phyloP scores from a whole-genome alignment of 2,888 invertebrate species.

The Caenorhabditis panamensis region DNA sequence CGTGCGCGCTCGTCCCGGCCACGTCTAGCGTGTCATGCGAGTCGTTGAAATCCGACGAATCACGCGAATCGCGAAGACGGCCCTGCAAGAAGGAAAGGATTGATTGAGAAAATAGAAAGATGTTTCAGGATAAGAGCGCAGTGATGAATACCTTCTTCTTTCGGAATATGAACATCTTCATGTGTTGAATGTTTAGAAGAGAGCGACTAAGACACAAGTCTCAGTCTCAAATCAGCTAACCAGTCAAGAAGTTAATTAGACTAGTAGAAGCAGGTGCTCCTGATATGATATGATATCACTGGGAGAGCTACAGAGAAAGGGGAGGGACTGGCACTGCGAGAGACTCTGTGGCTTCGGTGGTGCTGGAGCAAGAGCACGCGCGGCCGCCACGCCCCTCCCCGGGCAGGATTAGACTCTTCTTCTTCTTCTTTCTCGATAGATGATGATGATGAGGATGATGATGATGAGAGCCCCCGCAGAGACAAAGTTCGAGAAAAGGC shows the following conservation, averaged over 20 bases:
- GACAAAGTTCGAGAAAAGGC: constrained; percentile 37
- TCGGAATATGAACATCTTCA: constrained; percentile 58
- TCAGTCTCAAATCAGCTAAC: constrained; percentile 6
- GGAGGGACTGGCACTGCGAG: constrained; percentile 6
- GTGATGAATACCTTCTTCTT: constrained; percentile 45
- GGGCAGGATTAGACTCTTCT: constrained; percentile 47
- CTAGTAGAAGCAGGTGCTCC: constrained; percentile 25
- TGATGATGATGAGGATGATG: constrained; percentile 39
- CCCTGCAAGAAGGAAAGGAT: constrained; percentile 50
- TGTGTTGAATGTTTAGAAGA: constrained; percentile 42
- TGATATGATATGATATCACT: constrained; percentile 43
- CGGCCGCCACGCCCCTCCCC: constrained; percentile 24
- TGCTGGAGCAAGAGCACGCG: constrained; percentile 20
- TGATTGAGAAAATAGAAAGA: background rate
- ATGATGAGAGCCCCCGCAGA: constrained; percentile 46
- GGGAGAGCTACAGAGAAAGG: constrained; percentile 7
- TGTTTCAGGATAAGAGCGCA: too few species aligned
- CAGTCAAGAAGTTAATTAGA: constrained; percentile 22
- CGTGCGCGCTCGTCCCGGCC: constrained; percentile 55
- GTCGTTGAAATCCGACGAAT: constrained; percentile 68
- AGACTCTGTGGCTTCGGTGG: constrained; percentile 16
- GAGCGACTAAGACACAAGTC: constrained; percentile 20
- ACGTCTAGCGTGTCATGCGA: constrained; percentile 67
- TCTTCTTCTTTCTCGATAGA: constrained; percentile 9
- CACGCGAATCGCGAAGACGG: constrained; percentile 67